Evolutionary conservation across 2,113 vertebrate species (phyloP), one percentile per base, ranked within the genome.

Genomic region (Nansenia antarctica): DNA sequence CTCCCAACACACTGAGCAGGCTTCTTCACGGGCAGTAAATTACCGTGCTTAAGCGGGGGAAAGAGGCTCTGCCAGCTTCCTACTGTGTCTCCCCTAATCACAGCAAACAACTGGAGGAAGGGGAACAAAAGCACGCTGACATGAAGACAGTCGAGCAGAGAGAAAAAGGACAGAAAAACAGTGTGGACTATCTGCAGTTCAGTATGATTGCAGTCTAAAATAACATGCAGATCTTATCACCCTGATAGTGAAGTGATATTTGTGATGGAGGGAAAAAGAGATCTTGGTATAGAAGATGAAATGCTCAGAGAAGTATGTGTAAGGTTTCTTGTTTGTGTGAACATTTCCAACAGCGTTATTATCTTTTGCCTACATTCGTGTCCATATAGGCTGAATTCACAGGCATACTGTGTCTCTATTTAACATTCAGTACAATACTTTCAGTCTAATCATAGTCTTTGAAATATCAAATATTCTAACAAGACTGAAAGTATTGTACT

Each of bases 31-130:
- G 35, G 47, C 54, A 45, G 65, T 63, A 73, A 80, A 77, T 81
- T 29, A 71, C 59, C 30, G 53, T 24, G 30, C 15, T 69, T 73
- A 70, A 72, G 35, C 27, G 65, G 9, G 24, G 62, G 29, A 15
- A n/a, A 62, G 67, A 61, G 49, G 32, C 31, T 54, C 58, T 39
- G 52, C 66, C 54, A 63, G 70, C 14, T 42, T 61, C 55, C 62
- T 24, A 35, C 71, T 74, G 59, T 39, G 61, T 55, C 27, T 55
- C 30, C 47, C 65, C 31, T 52, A 74, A 74, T 74, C 64, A 69
- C 47, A 20, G 45, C 59, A 55, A 69, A 78, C 29, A 53, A 70
- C 58, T 70, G 35, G 52, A 52, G 54, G 34, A 61, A 37, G 1
- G 29, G 39, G 58, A 39, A 79, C 53, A 64, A 73, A 64, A 49